Evolutionary conservation across 2,797 vertebrate species (phyloP), one percentile per base, ranked within the genome.

Genomic region (Odontamblyopus rebecca): DNA sequence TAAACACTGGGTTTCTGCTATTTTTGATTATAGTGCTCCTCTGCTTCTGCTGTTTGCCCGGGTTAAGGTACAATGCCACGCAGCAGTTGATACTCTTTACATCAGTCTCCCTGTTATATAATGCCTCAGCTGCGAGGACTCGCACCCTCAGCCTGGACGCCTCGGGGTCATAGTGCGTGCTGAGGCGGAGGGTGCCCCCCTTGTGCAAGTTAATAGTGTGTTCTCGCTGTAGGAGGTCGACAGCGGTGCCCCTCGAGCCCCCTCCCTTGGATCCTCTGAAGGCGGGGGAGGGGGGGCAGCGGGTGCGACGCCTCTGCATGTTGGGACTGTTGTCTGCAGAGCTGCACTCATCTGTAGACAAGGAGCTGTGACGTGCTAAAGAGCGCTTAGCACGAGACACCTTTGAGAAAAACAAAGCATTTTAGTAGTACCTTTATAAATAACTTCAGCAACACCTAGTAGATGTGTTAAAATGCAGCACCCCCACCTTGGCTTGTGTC

Each of bases 21-120:
- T 97, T 97, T 92, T 98, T 98, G 89, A 99, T 93, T 23, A 99
- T 96, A 85, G 96, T 98, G 94, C 97, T 98, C 67, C 97, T 93
- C 83, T 99, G 98, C 74, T 97, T 98, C 92, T 99, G 98, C 86
- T 96, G 91, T 93, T 98, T 98, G 30, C 97, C 98, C 0, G 98
- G 98, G 78, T 96, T 97, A 76, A 99, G 93, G 88, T 96, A 97
- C 50, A 99, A 93, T 0, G 95, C 91, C 30, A 97, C 97, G 0
- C 97, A 98, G 92, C 98, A 99, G 91, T 97, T 97, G 90, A 99
- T 97, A 90, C 93, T 94, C 70, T 96, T 96, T 2, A 92, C 66
- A 1, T 98, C 97, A 0, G 93, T 94, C 8, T 96, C 91, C 65
- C 91, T 85, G 41, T 97, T 95, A 0, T 96, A 99, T 19, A 98